phyloP scores from a whole-genome alignment of 2,888 invertebrate genomes.

The Leptothorax acervorum region DNA sequence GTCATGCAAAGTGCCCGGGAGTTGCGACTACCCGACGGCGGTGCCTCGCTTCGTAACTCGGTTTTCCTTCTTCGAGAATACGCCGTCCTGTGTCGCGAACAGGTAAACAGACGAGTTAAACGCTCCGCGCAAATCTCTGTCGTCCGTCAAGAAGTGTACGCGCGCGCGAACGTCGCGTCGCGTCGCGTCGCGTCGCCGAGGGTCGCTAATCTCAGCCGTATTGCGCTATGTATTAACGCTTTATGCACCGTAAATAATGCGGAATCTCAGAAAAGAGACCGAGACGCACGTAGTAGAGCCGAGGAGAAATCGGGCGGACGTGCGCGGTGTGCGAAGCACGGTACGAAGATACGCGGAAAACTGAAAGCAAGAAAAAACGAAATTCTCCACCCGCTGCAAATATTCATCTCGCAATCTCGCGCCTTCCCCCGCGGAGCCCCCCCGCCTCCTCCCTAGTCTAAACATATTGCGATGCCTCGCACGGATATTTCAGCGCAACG shows the following conservation, averaged over 20 bases:
- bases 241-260: slow-evolving; percentile 41
- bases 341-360: slow-evolving; percentile 39
- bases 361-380: slow-evolving; percentile 54
- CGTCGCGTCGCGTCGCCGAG: neutral
- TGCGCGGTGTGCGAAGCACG: slow-evolving; percentile 33
- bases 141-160: slow-evolving; percentile 17
- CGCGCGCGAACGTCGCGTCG: neutral
- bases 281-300: neutral
- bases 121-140: slow-evolving; percentile 15
- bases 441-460: slow-evolving; percentile 25
- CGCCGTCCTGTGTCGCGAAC: slow-evolving; percentile 19
- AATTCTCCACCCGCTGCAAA: slow-evolving; percentile 62
- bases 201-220: slow-evolving; percentile 33
- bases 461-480: slow-evolving; percentile 56
- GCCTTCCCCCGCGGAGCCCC: slow-evolving; percentile 23
- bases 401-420: slow-evolving; percentile 65
- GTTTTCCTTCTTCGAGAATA: slow-evolving; percentile 40
- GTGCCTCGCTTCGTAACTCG: slow-evolving; percentile 26
- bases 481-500: slow-evolving; percentile 63
- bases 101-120: slow-evolving; percentile 48
- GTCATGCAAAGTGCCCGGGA: slow-evolving; percentile 32
- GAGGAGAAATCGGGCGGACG: slow-evolving; percentile 39
- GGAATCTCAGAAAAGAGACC: slow-evolving; percentile 30
- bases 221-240: slow-evolving; percentile 43
- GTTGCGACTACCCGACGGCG: slow-evolving; percentile 25